Percentiles rank a stretch among this genome's conserved stretches.
These are phyloP conservation scores for Laterallus jamaicensis DNA, from an alignment of 2,113 vertebrate genomes.

Conservation along the genomic window DNA sequence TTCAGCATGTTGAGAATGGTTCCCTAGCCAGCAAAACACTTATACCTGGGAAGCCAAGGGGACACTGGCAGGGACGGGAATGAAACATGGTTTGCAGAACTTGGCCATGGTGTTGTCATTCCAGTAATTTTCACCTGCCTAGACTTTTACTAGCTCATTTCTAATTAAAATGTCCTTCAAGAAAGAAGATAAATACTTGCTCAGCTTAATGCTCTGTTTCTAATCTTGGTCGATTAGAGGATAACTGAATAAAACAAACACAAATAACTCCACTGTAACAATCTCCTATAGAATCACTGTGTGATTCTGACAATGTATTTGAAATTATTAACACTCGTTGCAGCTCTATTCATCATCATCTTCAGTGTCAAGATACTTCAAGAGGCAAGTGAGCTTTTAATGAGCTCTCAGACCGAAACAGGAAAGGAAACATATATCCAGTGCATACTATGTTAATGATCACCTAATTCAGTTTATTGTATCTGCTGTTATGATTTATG, in stretches of 20 bases:
- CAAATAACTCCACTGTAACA: slow-evolving; percentile 27
- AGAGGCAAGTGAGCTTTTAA: slow-evolving; percentile 64
- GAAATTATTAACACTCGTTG: slow-evolving; percentile 48
- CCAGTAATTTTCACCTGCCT: background rate
- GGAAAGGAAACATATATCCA: slow-evolving; percentile 10
- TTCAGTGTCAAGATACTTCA: slow-evolving; percentile 48
- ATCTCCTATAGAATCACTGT: background rate
- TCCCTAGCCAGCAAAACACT: background rate
- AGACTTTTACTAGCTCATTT: background rate
- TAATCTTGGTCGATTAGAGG: slow-evolving; percentile 20
- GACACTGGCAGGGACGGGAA: background rate
- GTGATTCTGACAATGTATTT: slow-evolving; percentile 33
- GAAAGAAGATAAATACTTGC: slow-evolving; percentile 46
- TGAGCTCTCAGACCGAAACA: slow-evolving; percentile 54
- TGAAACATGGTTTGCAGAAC: background rate
- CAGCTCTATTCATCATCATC: slow-evolving; percentile 67
- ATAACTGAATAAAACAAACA: slow-evolving; percentile 54
- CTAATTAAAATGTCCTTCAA: slow-evolving; percentile 38
- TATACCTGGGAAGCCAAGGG: background rate
- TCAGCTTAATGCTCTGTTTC: slow-evolving; percentile 42
- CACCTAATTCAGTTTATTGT: slow-evolving; percentile 50
- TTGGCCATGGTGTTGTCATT: background rate
- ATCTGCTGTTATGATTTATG: slow-evolving; percentile 52
- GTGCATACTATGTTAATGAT: slow-evolving; percentile 27
- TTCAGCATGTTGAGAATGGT: background rate